Evolutionary conservation across 2,113 vertebrate species (phyloP).

Genomic region (Scortum barcoo): DNA sequence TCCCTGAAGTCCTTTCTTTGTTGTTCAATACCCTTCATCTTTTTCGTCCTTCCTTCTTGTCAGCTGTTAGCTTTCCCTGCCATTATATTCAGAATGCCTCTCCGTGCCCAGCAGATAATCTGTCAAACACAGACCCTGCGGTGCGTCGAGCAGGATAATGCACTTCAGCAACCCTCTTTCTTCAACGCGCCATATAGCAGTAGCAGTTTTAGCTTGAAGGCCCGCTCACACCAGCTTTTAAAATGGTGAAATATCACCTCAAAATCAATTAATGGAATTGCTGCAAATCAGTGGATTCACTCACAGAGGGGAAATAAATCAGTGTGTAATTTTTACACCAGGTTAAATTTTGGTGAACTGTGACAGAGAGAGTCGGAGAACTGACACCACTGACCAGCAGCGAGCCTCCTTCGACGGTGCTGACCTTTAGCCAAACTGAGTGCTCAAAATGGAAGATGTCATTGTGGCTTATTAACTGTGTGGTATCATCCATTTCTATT

Average conservation of each 20-base stretch:
- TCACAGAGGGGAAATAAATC: not conserved
- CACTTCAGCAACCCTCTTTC: not conserved
- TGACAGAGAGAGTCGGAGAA: fast-evolving
- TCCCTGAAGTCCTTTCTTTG: slow-evolving; percentile 15
- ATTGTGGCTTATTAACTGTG: not conserved
- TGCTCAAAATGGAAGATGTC: not conserved
- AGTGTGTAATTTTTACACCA: not conserved
- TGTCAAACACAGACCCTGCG: slow-evolving; percentile 4
- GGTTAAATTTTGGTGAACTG: not conserved
- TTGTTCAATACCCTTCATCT: slow-evolving; percentile 6
- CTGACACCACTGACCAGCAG: not conserved
- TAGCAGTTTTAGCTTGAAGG: not conserved
- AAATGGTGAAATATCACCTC: not conserved
- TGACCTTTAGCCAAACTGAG: not conserved
- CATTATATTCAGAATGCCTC: slow-evolving; percentile 24
- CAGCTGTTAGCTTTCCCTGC: slow-evolving; percentile 34
- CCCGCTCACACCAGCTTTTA: not conserved
- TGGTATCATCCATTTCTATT: not conserved
- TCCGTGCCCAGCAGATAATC: slow-evolving; percentile 1
- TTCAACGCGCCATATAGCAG: not conserved
- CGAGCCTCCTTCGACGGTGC: too few species aligned
- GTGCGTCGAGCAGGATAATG: not conserved
- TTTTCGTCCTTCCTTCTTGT: slow-evolving; percentile 14
- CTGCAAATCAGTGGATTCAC: not conserved
- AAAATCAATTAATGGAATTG: not conserved